Evolutionary conservation across 2,797 vertebrate genomes (phyloP).

Genomic region (Fundulus diaphanus): DNA sequence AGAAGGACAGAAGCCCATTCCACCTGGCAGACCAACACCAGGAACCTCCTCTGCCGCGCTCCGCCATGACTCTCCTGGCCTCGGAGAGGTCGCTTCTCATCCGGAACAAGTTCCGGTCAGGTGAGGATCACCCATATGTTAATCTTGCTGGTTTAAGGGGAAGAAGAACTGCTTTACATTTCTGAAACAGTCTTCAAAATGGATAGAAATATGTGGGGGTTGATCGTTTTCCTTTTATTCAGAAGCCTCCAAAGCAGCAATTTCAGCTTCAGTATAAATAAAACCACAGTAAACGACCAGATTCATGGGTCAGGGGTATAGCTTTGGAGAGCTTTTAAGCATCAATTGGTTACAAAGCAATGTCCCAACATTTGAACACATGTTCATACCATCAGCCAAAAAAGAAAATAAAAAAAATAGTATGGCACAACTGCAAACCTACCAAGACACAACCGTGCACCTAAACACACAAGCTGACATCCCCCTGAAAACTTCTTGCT

Average conservation of each 20-base stretch:
- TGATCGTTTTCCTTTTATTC: neutral
- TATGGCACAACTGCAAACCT: neutral
- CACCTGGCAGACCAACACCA: constrained; percentile 66
- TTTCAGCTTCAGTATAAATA: too few species aligned
- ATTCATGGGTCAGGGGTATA: too few species aligned
- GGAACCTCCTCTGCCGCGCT: constrained; percentile 55
- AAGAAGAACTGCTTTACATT: constrained; percentile 11
- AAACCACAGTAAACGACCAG: too few species aligned
- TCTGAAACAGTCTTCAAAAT: neutral
- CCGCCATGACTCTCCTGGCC: constrained; percentile 87
- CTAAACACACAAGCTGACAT: neutral
- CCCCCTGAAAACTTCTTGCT: neutral
- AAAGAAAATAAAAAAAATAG: neutral
- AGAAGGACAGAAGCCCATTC: constrained; percentile 66
- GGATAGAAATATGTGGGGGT: neutral
- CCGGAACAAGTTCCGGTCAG: constrained; percentile 92
- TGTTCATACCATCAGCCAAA: neutral
- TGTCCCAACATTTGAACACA: neutral
- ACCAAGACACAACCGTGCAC: neutral
- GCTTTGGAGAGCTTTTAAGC: neutral
- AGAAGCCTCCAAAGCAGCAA: neutral
- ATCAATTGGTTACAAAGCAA: neutral
- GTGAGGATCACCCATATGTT: constrained; percentile 75
- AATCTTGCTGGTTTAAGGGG: constrained; percentile 19
- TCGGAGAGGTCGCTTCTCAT: constrained; percentile 92